Percentiles rank a stretch among this genome's conserved stretches.
These are phyloP conservation scores for Yponomeuta plumbellus DNA, from an alignment of 2,888 invertebrate genomes.

Conservation along the genomic window DNA sequence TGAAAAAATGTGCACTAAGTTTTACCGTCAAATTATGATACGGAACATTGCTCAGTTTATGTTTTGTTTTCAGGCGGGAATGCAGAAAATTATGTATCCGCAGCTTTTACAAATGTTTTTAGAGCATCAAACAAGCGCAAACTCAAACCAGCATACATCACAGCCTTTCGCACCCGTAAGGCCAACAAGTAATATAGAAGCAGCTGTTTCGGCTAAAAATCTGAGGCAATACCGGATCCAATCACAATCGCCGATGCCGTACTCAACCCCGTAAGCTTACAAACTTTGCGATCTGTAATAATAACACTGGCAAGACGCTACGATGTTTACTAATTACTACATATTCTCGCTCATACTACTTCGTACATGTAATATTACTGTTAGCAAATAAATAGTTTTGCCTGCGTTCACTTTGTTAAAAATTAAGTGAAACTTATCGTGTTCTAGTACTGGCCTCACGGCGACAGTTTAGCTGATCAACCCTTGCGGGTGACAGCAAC, in stretches of 20 bases:
- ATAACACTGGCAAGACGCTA: not conserved
- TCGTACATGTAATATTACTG: not conserved
- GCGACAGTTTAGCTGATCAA: no score
- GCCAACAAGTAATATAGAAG: not conserved
- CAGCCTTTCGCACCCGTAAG: not conserved
- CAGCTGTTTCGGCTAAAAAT: not conserved
- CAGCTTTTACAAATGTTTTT: not conserved
- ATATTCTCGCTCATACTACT: not conserved
- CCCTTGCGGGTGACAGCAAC: no score
- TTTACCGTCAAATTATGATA: no score
- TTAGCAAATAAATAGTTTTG: not conserved
- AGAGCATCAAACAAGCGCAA: not conserved
- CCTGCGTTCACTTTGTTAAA: no score
- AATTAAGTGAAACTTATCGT: no score
- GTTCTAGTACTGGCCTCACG: no score
- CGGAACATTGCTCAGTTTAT: not conserved
- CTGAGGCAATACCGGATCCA: not conserved
- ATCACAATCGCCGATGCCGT: not conserved
- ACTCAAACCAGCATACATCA: not conserved
- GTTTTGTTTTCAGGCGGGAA: not conserved
- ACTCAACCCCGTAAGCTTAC: not conserved
- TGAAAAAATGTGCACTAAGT: no score
- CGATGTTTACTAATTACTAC: not conserved
- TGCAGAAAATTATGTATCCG: not conserved
- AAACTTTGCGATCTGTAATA: not conserved